phyloP scores from a whole-genome alignment of 2,797 vertebrate species.

The Sebastes vulpes region DNA sequence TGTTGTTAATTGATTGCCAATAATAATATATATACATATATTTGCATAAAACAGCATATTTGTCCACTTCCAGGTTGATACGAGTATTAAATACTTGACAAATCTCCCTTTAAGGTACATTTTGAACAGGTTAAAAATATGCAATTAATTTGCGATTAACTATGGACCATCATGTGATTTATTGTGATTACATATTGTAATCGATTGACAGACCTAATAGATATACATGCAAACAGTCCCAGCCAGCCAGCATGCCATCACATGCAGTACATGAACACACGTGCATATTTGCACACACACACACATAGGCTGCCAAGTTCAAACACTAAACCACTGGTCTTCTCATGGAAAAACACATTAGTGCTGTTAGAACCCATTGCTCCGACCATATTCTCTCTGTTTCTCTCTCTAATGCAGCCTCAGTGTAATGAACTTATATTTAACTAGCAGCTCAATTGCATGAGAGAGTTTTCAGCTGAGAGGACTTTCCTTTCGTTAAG shows the following conservation, averaged over 20 bases:
- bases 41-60: too few relatives aligned
- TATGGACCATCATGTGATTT: too few relatives aligned
- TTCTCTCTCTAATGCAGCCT: slow-evolving; percentile 4
- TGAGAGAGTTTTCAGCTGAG: background rate
- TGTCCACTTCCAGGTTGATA: too few relatives aligned
- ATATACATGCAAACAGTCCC: background rate
- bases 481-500: slow-evolving; percentile 33
- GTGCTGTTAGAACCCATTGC: slow-evolving; percentile 31
- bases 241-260: background rate
- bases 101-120: too few relatives aligned
- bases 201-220: too few relatives aligned
- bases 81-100: too few relatives aligned
- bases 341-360: slow-evolving; percentile 46
- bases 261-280: background rate
- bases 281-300: slow-evolving; percentile 1
- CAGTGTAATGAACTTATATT: slow-evolving; percentile 43
- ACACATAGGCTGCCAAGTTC: slow-evolving; percentile 3
- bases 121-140: too few relatives aligned
- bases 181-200: too few relatives aligned
- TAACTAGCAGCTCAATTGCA: slow-evolving; percentile 26
- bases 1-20: too few relatives aligned
- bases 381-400: slow-evolving; percentile 25
- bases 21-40: too few relatives aligned
- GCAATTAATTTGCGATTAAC: too few relatives aligned
- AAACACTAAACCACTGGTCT: slow-evolving; percentile 35